Base-by-base conservation (phyloP, 2,888 invertebrate genomes). In the Andrena chrysosceles region DNA sequence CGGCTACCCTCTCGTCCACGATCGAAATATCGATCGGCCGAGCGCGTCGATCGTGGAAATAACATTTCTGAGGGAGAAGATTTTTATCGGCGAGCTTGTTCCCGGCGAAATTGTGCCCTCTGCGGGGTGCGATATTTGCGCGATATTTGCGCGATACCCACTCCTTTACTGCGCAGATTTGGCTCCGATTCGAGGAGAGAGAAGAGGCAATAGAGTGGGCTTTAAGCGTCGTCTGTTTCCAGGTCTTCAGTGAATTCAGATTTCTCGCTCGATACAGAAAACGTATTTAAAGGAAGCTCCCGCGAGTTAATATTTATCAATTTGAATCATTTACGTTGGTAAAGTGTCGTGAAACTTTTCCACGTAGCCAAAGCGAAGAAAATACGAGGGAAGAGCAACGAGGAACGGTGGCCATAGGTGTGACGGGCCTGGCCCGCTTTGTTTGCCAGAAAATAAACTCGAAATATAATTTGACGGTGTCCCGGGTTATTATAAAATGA, bases 381-480 rank as follows among this genome's bases (percentile, higher is more conserved):
- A 49, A 52, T 26, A 56, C 62, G 13, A 31, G n/a, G 16, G 23
- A n/a, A 52, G 23, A 52, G n/a, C 67, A 2, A 26, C 7, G 60
- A 26, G 49, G 54, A 63, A 26, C n/a, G 26, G 64, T n/a, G 52
- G 35, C 23, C 77, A 35, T 20, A 56, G 70, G 31, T 59, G 77
- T n/a, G 23, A 42, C 35, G 49, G 64, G 20, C 60, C 48, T n/a
- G 35, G 33, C 2, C 48, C 13, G 26, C 69, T 81, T 73, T 66
- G 69, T 81, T 73, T 69, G 48, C 56, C 16, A 16, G 64, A 52
- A 66, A 74, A 74, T 74, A 80, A 81, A 81, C 73, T 60, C 60
- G 81, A 81, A 80, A 80, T 70, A 74, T 66, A 81, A 81, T 74
- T 81, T 81, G 73, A 74, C 81, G 68, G 73, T 69, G 70, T 69